Base-by-base conservation (phyloP, 2,888 invertebrate genomes). In the Heteromyza rotundicornis region DNA sequence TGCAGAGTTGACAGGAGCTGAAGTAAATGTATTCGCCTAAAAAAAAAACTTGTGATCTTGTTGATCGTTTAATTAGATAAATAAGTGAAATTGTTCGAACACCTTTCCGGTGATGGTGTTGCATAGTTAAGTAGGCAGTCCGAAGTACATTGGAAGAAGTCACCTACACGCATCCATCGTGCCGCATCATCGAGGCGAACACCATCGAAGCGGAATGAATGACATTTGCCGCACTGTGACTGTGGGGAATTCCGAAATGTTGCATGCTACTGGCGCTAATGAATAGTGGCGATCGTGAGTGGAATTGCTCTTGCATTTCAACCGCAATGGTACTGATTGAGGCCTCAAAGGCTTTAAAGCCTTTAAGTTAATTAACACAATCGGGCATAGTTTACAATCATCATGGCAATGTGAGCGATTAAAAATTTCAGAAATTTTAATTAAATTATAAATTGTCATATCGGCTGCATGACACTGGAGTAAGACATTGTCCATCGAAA, bases 51-150 rank as follows among this genome's bases (percentile, higher is more conserved):
- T 40, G 40, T n/a, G 16, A 40, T 40, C 14, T n/a, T 7, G 71
- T 75, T 79, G 80, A 77, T 77, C 73, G 65, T 77, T 79, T 79
- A 79, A 79, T 79, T 80, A 79, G 78, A 75, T 70, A 69, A 76
- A 79, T 79, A 75, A 72, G 74, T 79, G 79, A 78, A 79, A 79
- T 79, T 73, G 74, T 77, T 79, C 68, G 79, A 78, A 79, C 79
- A 80, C 79, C 79, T 71, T 71, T 64, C 55, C 36, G 64, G 62
- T 60, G 59, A 69, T 61, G 62, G 70, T 65, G 66, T 67, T 70
- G 76, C 70, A 78, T 76, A 74, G 70, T 68, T 72, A 78, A 76
- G 74, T 67, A 75, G 44, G 47, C 47, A 27, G 47, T 8, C 16
- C 16, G 17, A 17, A 35, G 17, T 14, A 19, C 60, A 53, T 56